phyloP scores from a whole-genome alignment of 2,888 invertebrate genomes.

The Brenthis hecate region DNA sequence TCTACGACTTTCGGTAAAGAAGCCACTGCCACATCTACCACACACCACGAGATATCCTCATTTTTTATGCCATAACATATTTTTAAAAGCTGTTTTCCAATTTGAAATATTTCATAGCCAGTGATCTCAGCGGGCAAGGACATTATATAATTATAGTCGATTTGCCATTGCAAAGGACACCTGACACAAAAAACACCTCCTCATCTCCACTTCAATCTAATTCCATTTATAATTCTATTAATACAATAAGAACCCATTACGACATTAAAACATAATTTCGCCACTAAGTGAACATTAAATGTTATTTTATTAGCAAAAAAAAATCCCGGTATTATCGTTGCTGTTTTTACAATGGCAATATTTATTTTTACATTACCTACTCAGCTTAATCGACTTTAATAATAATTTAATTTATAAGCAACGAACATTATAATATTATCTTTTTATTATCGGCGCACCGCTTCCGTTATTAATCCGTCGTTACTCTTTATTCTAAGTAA shows the following conservation, averaged over 20 bases:
- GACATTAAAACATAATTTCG: conserved; percentile 62
- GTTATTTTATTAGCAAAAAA: conserved; percentile 71
- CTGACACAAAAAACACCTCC: conserved; percentile 69
- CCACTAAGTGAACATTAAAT: conserved; percentile 73
- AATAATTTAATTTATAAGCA: conserved; percentile 14
- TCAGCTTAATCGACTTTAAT: conserved; percentile 22
- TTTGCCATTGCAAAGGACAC: conserved; percentile 47
- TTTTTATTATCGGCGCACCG: no score
- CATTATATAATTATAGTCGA: not conserved
- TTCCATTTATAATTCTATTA: conserved; percentile 79
- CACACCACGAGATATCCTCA: no score
- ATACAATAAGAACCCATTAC: conserved; percentile 67
- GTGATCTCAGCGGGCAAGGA: no score
- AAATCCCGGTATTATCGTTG: conserved; percentile 51
- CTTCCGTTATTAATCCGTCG: no score
- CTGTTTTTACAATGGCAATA: conserved; percentile 53
- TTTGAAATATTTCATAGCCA: no score
- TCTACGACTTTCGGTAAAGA: no score
- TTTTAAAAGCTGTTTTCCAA: no score
- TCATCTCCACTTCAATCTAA: conserved; percentile 65
- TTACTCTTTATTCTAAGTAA: no score
- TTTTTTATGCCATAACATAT: no score
- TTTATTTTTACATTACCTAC: conserved; percentile 60
- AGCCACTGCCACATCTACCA: no score
- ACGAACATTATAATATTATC: no score